Evolutionary conservation across 1,140 invertebrate genomes (phyloP), one percentile per base, ranked within the genome.

Genomic region (Bombus superbus): DNA sequence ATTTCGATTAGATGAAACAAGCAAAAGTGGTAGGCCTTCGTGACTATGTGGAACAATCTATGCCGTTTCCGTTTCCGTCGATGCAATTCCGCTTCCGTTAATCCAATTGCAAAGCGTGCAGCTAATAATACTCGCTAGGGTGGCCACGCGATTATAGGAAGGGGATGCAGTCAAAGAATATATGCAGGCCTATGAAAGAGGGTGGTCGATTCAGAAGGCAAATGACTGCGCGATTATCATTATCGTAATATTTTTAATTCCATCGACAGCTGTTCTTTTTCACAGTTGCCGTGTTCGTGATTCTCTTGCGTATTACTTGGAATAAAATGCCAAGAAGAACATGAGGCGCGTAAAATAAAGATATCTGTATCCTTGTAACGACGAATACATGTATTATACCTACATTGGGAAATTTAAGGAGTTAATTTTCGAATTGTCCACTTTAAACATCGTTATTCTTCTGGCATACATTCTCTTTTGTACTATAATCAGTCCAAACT

Each of bases 11-110:
- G 40, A 53, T 38, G 79, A 18, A 74, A 78, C 71, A 64, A 75
- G 62, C 42, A 76, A 82, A 86, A 88, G 59, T 47, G 72, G 83
- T 40, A 40, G 18, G n/a, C 59, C 57, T 74, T 90, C 88, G 88
- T 90, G 88, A 89, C 84, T 35, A 68, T 81, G 64, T 74, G 74
- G 62, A 81, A 66, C 85, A 78, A 90, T 79, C 59, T 59, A 82
- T 71, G 68, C 62, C 53, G 86, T 90, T 88, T 85, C 79, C 89
- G 83, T 88, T 89, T 90, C 79, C 86, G 74, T 88, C 83, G 86
- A 90, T 82, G 85, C 81, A 88, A 86, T 90, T 90, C 72, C 76
- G 81, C 68, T 90, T 90, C 74, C 89, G 86, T 84, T 90, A 90
- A 90, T 91, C 66, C 86, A 66, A 62, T 79, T 86, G 59, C 80